A percentile compares a stretch with the other conserved stretches of the same genome.
phyloP scores from a whole-genome alignment of 2,888 invertebrate genomes.

The Sialis lutaria region DNA sequence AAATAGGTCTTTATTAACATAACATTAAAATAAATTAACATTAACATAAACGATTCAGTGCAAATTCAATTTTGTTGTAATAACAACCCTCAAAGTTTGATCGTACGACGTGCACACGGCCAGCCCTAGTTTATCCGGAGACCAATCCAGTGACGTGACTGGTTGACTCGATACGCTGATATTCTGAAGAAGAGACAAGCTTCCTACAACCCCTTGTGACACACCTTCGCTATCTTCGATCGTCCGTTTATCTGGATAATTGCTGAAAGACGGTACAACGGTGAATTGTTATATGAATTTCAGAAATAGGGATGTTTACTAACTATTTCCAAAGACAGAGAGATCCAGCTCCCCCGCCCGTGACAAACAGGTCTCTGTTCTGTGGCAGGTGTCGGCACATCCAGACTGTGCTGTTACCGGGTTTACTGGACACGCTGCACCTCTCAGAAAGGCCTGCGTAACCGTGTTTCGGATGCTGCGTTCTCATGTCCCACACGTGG shows the following conservation, averaged over 20 bases:
- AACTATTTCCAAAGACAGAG: constrained; percentile 92
- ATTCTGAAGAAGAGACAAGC: constrained; percentile 58
- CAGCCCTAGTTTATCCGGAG: constrained; percentile 72
- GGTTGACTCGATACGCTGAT: constrained; percentile 73
- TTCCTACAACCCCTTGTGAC: constrained; percentile 60
- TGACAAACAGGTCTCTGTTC: constrained; percentile 82
- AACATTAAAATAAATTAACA: not conserved
- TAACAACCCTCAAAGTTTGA: constrained; percentile 70
- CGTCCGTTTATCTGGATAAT: constrained; percentile 63
- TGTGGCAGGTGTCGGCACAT: constrained; percentile 76
- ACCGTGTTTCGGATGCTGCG: constrained; percentile 73
- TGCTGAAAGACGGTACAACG: constrained; percentile 35
- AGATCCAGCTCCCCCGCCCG: constrained; percentile 82
- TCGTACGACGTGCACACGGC: constrained; percentile 84
- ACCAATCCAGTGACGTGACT: constrained; percentile 82
- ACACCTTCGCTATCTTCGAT: constrained; percentile 53
- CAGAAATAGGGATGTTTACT: constrained; percentile 23
- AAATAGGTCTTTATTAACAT: no score
- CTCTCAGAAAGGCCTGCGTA: constrained; percentile 46
- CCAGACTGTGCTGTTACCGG: constrained; percentile 68
- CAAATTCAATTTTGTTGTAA: constrained; percentile 75
- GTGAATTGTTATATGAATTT: no score
- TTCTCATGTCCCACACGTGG: constrained; percentile 74
- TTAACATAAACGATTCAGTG: constrained; percentile 23
- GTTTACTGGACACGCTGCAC: constrained; percentile 20